Evolutionary conservation across 2,113 vertebrate genomes (phyloP), one percentile per base, ranked within the genome.

Genomic region (Phalacrocorax brasilianus): DNA sequence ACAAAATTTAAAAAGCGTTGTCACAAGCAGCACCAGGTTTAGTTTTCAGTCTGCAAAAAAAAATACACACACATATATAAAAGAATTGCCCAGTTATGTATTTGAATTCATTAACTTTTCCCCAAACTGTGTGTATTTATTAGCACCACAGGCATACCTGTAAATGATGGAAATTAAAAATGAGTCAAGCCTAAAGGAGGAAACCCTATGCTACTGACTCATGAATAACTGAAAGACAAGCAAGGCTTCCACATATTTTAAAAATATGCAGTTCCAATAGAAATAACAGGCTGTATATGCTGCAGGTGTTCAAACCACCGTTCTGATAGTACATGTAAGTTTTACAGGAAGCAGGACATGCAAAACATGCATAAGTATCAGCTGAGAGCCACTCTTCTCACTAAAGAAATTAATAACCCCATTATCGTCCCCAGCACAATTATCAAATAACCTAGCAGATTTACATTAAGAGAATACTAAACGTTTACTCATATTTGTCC

Each of bases 81-180:
- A 81, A 76, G 9, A 89, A 80, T 32, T 94, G 19, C 45, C 50
- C 32, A 10, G 12, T 65, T 63, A 88, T 2, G 22, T 38, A 93
- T 42, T 40, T 75, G 28, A 78, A 81, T 68, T 67, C 72, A 88
- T 56, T 71, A 88, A 77, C 67, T 86, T 71, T 38, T 66, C 28
- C 30, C 56, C 26, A 88, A 81, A 92, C 20, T 42, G 23, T 56
- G 44, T 79, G n/a, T 66, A 63, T 85, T 88, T 86, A 55, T 84
- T 77, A 88, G 63, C 23, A 76, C 40, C 26, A 83, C 0, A 71
- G 23, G n/a, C 66, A 52, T 40, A 78, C 0, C 0, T 49, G 35
- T 58, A 89, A 95, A 65, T n/a, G 53, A 89, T 53, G 38, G 35
- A 79, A 89, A 92, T 42, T 56, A 76, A 91, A 93, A 95, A n/a